Percentiles rank a stretch among this genome's conserved stretches.
Conservation (phyloP, 2,888 invertebrate species). For the Drosophila siamana region DNA sequence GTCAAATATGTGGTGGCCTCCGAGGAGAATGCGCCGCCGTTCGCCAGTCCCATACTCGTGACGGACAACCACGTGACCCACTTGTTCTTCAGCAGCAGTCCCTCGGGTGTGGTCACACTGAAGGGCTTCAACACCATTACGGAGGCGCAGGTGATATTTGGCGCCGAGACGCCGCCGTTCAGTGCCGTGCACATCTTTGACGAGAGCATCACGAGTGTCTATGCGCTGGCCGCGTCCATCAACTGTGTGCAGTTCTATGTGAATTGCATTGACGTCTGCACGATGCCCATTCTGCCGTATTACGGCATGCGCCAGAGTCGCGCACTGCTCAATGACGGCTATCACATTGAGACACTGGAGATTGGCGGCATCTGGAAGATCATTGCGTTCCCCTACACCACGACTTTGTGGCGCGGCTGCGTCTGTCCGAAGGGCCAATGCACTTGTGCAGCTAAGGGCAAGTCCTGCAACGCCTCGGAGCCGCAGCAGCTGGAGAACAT, state of each 20-base stretch:
- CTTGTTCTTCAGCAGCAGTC: slow-evolving; percentile 55
- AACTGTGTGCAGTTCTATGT: slow-evolving; percentile 70
- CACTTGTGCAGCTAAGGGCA: slow-evolving; percentile 19
- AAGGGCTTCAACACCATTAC: slow-evolving; percentile 73
- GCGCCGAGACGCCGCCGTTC: slow-evolving; percentile 60
- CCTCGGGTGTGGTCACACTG: slow-evolving; percentile 68
- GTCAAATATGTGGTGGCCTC: slow-evolving; percentile 60
- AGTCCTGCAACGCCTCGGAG: slow-evolving; percentile 32
- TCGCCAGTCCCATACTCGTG: slow-evolving; percentile 72
- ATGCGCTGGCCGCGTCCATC: slow-evolving; percentile 70
- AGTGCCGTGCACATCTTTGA: slow-evolving; percentile 76
- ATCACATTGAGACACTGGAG: slow-evolving; percentile 80
- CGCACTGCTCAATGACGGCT: slow-evolving; percentile 65
- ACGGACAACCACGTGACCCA: slow-evolving; percentile 74
- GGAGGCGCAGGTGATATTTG: slow-evolving; percentile 66
- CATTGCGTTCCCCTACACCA: slow-evolving; percentile 77
- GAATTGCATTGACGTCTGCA: slow-evolving; percentile 75
- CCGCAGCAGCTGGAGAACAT: background rate
- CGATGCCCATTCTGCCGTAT: slow-evolving; percentile 52
- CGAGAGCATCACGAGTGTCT: slow-evolving; percentile 74
- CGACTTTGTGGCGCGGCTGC: slow-evolving; percentile 34
- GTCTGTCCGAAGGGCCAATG: slow-evolving; percentile 53
- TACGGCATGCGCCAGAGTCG: slow-evolving; percentile 31
- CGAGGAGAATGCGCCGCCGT: slow-evolving; percentile 40
- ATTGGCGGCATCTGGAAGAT: slow-evolving; percentile 58